Percentiles rank a stretch among this genome's conserved stretches.
These are phyloP conservation scores for Tolypeutes matacus DNA, from an alignment of 2,797 vertebrate genomes.

Conservation along the genomic window DNA sequence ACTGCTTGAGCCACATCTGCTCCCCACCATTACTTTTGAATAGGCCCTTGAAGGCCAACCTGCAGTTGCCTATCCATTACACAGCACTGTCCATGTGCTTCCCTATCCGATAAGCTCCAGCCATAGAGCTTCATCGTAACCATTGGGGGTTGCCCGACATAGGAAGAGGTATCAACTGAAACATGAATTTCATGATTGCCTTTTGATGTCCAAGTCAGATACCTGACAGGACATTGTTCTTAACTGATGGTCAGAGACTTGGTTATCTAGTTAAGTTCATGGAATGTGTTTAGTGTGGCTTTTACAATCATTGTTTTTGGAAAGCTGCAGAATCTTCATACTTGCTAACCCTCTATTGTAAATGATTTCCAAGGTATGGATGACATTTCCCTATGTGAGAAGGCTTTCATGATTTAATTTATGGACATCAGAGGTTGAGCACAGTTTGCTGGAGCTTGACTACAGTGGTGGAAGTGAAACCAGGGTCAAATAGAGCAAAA, in stretches of 20 bases:
- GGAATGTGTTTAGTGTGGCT: background rate
- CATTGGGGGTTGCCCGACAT: background rate
- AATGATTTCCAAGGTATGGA: background rate
- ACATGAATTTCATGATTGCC: background rate
- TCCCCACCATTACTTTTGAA: constrained; percentile 3
- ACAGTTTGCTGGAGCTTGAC: background rate
- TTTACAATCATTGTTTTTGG: constrained; percentile 6
- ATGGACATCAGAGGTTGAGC: background rate
- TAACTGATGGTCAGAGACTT: background rate
- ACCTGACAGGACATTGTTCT: background rate
- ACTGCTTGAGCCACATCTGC: too few species aligned
- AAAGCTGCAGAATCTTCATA: constrained; percentile 18
- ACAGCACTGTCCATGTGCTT: background rate
- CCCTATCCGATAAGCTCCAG: background rate
- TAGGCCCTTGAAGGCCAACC: background rate
- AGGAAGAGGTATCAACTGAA: constrained; percentile 12
- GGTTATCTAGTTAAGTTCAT: background rate
- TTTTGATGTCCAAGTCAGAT: background rate
- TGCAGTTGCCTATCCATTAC: background rate
- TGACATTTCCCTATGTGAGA: background rate
- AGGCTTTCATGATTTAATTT: constrained; percentile 46
- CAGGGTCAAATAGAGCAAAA: background rate
- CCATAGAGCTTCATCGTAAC: background rate
- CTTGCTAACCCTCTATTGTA: background rate
- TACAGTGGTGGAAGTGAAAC: background rate